Conservation (phyloP, 2,888 invertebrate genomes). For the Apamea epomidion region DNA sequence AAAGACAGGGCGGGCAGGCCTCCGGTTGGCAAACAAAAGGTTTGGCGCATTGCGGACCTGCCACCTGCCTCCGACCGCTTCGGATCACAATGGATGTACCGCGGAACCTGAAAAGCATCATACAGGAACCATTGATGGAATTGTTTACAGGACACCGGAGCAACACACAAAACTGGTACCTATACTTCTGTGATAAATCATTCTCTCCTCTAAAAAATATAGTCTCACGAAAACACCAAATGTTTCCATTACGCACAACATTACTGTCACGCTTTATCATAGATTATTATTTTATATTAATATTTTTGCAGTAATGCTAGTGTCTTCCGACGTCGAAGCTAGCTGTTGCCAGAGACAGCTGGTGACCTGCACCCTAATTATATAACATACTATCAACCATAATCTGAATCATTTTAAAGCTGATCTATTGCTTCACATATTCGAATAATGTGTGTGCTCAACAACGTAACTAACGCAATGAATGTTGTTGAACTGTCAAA, state of each 20-base stretch:
- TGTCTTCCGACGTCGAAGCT: neutral
- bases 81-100: constrained; percentile 35
- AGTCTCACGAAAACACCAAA: neutral
- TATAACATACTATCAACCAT: too few species aligned
- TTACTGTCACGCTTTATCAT: neutral
- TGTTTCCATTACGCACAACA: neutral
- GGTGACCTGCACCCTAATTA: neutral
- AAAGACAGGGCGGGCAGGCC: neutral
- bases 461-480: too few species aligned
- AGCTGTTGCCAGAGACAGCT: neutral
- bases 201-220: neutral
- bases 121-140: neutral
- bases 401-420: too few species aligned
- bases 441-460: too few species aligned
- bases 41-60: constrained; percentile 54
- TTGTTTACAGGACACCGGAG: constrained; percentile 12
- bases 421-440: too few species aligned
- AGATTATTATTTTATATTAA: neutral
- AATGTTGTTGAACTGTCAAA: too few species aligned
- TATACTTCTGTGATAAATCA: neutral
- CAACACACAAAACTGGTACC: neutral
- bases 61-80: constrained; percentile 33
- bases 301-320: neutral
- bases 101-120: constrained; percentile 4
- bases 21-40: constrained; percentile 44